phyloP scores from a whole-genome alignment of 2,113 vertebrate genomes.

The Gracilinanus agilis region DNA sequence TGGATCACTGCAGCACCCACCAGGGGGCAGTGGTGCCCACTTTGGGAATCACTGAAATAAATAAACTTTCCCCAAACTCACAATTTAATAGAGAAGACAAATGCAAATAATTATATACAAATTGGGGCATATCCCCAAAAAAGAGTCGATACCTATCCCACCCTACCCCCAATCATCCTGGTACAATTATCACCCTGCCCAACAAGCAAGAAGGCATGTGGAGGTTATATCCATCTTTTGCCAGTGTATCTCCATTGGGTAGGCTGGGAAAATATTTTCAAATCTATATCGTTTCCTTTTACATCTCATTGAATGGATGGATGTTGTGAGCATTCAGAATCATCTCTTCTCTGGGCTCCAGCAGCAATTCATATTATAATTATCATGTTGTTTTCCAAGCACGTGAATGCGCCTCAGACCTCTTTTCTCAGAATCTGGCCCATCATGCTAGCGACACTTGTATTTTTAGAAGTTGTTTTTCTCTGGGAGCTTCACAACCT shows the following conservation, averaged over 20 bases:
- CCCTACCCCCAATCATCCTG: not conserved
- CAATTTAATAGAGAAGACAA: not conserved
- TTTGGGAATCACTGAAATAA: too few species aligned
- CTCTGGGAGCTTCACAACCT: slow-evolving; percentile 75
- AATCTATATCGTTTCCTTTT: not conserved
- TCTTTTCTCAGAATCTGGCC: slow-evolving; percentile 52
- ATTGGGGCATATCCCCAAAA: not conserved
- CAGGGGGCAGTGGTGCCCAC: too few species aligned
- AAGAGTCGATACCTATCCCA: not conserved
- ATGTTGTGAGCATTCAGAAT: not conserved
- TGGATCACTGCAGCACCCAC: too few species aligned
- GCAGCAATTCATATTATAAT: not conserved
- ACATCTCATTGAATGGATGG: slow-evolving; percentile 4
- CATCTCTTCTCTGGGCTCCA: not conserved
- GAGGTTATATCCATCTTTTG: not conserved
- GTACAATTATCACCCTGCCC: not conserved
- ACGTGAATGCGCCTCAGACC: not conserved
- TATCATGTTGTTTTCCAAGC: slow-evolving; percentile 48
- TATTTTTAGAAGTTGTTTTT: slow-evolving; percentile 81
- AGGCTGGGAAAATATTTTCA: slow-evolving; percentile 1
- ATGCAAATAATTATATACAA: not conserved
- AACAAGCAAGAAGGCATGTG: not conserved
- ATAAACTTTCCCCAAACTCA: not conserved
- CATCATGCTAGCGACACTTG: slow-evolving; percentile 53
- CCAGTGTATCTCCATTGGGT: not conserved